These are phyloP conservation scores for Mythimna pallens DNA, from an alignment of 2,888 invertebrate genomes.

Conservation along the genomic window DNA sequence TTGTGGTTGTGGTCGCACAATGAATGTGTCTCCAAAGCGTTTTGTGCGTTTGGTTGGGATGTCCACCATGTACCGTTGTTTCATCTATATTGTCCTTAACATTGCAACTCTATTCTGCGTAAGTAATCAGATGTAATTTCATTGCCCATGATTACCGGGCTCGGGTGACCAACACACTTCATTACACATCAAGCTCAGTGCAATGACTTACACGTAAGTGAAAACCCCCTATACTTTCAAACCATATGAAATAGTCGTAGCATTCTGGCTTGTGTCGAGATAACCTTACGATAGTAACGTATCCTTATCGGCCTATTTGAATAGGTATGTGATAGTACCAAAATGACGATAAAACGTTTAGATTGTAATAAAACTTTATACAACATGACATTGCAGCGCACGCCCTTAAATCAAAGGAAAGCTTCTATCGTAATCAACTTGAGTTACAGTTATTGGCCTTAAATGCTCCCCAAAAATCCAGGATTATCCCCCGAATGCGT, in stretches of 20 bases:
- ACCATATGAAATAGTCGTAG: conserved; percentile 33
- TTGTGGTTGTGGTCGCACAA: no score
- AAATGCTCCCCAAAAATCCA: conserved; percentile 72
- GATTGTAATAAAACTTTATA: conserved; percentile 60
- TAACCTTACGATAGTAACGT: conserved; percentile 24
- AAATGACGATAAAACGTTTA: conserved; percentile 50
- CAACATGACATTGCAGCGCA: conserved; percentile 61
- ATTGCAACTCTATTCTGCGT: conserved; percentile 49
- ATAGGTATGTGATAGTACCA: conserved; percentile 33
- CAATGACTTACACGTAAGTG: conserved; percentile 49
- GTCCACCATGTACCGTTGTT: no score
- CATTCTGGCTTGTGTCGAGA: conserved; percentile 11
- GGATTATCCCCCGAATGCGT: conserved; percentile 75
- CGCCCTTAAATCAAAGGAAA: conserved; percentile 61
- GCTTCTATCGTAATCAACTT: conserved; percentile 71
- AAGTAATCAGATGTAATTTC: conserved; percentile 56
- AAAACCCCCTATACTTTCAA: conserved; percentile 23
- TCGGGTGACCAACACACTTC: conserved; percentile 63
- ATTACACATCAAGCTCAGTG: conserved; percentile 55
- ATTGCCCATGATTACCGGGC: conserved; percentile 61
- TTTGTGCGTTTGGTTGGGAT: no score
- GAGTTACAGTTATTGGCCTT: conserved; percentile 72
- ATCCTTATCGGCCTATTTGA: conserved; percentile 40
- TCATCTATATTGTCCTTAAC: conserved; percentile 5
- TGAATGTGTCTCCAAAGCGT: no score